Conservation (phyloP, 2,797 vertebrate genomes). For the Coccyzus lansbergi region DNA sequence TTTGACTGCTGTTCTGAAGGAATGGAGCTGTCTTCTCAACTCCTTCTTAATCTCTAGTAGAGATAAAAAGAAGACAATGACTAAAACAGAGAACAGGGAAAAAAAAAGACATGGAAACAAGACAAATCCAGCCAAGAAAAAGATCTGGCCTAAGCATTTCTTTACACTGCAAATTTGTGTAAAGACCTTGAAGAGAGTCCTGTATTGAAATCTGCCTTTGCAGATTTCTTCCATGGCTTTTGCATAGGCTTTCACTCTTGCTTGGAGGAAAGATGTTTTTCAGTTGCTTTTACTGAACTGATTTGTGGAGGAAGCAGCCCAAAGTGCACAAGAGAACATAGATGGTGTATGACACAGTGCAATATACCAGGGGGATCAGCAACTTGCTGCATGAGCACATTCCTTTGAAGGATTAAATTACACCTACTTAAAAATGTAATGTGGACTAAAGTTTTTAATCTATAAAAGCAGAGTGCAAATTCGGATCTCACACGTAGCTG, state of each 20-base stretch:
- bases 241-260: neutral
- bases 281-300: neutral
- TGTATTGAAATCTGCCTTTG: neutral
- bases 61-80: neutral
- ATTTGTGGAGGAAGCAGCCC: neutral
- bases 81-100: neutral
- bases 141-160: neutral
- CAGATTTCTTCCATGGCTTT: neutral
- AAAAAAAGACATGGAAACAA: neutral
- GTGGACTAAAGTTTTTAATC: neutral
- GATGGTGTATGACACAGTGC: rapidly evolving
- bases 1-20: neutral
- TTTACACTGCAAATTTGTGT: neutral
- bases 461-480: neutral
- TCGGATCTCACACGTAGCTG: neutral
- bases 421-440: constrained; percentile 12
- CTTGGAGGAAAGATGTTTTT: neutral
- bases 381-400: neutral
- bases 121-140: neutral
- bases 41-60: neutral
- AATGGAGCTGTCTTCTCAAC: neutral
- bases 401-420: neutral
- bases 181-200: neutral
- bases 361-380: neutral
- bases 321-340: neutral